These are phyloP conservation scores for Synanthedon formicaeformis DNA, from an alignment of 2,888 invertebrate genomes.

Conservation along the genomic window DNA sequence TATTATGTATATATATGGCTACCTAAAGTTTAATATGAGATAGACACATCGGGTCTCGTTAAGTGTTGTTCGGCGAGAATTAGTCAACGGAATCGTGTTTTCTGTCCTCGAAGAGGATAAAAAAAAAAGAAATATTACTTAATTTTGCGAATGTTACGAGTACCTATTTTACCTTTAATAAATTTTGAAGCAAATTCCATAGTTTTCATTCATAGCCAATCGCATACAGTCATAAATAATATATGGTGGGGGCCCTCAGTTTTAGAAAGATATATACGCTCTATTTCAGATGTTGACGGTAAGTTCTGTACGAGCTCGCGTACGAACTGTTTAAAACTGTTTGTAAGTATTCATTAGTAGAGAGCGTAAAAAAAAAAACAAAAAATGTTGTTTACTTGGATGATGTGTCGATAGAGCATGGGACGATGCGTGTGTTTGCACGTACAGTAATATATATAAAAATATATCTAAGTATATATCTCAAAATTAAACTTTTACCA, in stretches of 20 bases:
- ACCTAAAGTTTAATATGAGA: constrained; percentile 60
- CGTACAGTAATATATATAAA: constrained; percentile 10
- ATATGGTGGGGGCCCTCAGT: constrained; percentile 57
- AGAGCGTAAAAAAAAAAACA: neutral
- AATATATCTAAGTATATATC: no score
- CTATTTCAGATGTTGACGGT: constrained; percentile 71
- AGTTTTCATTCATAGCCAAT: constrained; percentile 46
- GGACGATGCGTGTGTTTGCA: constrained; percentile 22
- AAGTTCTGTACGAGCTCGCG: constrained; percentile 58
- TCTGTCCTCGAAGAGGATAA: constrained; percentile 13
- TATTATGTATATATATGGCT: constrained; percentile 13
- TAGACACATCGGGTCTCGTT: constrained; percentile 38
- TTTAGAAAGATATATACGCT: constrained; percentile 53
- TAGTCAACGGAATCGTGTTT: constrained; percentile 26
- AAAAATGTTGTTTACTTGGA: neutral
- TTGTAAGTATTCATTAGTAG: constrained; percentile 31
- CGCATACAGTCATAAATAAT: constrained; percentile 14
- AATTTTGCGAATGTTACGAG: constrained; percentile 53
- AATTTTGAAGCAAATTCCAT: constrained; percentile 61
- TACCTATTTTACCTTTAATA: constrained; percentile 54
- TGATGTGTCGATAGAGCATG: neutral
- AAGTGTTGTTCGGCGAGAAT: constrained; percentile 20
- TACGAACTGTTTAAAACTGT: constrained; percentile 25
- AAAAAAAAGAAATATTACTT: constrained; percentile 4
- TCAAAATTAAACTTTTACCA: no score